These are phyloP conservation scores for Anguilla anguilla DNA, from an alignment of 2,797 vertebrate genomes.

Conservation along the genomic window DNA sequence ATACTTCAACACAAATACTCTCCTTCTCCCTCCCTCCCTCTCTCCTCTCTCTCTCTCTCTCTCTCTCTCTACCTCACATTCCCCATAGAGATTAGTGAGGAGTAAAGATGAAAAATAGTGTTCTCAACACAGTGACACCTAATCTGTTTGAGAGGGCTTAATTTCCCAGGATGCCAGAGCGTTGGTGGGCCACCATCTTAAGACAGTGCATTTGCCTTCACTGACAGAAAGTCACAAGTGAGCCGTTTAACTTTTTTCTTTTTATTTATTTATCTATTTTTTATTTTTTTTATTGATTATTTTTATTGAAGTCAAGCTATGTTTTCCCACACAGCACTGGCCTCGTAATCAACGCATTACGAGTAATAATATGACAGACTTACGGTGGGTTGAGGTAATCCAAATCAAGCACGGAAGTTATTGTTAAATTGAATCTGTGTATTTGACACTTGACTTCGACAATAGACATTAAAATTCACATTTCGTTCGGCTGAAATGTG, in stretches of 20 bases:
- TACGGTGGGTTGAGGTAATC: constrained; percentile 14
- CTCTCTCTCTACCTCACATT: constrained; percentile 38
- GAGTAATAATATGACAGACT: constrained; percentile 28
- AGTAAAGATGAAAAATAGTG: constrained; percentile 76
- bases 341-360: constrained; percentile 52
- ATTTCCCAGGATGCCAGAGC: constrained; percentile 72
- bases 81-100: constrained; percentile 67
- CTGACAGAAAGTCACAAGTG: background rate
- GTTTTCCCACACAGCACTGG: constrained; percentile 52
- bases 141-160: constrained; percentile 80
- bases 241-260: constrained; percentile 14
- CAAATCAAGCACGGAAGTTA: background rate
- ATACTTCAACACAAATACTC: constrained; percentile 64
- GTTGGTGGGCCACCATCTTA: constrained; percentile 64
- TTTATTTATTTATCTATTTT: background rate
- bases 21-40: background rate
- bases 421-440: constrained; percentile 34
- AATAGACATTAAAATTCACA: constrained; percentile 45
- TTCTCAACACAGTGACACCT: constrained; percentile 74
- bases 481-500: constrained; percentile 57
- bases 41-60: background rate
- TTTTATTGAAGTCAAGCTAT: constrained; percentile 48
- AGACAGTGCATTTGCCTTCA: constrained; percentile 42
- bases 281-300: background rate
- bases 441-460: constrained; percentile 54